A percentile compares a stretch with the other conserved stretches of the same genome.
Conservation (phyloP, 2,797 vertebrate species). For the Graptemys geographica region DNA sequence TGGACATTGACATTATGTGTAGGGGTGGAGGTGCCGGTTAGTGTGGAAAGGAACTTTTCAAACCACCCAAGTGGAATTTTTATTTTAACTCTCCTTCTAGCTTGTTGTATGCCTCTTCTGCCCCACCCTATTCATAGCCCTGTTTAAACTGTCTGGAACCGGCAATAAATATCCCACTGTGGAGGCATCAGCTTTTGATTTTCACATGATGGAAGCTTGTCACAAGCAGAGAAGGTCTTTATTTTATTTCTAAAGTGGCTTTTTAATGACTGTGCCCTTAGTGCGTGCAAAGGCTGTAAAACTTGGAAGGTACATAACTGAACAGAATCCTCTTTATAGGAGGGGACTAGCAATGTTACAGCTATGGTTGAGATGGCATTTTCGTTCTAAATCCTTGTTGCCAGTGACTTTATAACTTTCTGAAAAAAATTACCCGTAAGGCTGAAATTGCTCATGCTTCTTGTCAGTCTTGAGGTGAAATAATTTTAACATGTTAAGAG, state of each 20-base stretch:
- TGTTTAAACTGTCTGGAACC: constrained; percentile 51
- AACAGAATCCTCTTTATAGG: constrained; percentile 57
- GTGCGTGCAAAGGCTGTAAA: constrained; percentile 76
- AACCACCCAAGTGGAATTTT: background rate
- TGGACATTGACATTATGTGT: background rate
- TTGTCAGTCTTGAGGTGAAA: background rate
- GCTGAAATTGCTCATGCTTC: background rate
- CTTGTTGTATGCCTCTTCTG: background rate
- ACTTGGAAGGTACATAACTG: constrained; percentile 63
- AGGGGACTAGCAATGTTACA: background rate
- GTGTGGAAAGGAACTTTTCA: constrained; percentile 9
- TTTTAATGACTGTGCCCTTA: constrained; percentile 77
- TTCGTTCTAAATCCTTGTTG: background rate
- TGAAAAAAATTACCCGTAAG: constrained; percentile 37
- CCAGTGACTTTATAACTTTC: constrained; percentile 30
- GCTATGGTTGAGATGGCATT: background rate
- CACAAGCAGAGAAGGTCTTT: constrained; percentile 59
- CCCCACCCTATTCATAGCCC: constrained; percentile 39
- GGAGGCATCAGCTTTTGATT: constrained; percentile 52
- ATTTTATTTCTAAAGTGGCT: constrained; percentile 76
- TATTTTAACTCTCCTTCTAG: constrained; percentile 37
- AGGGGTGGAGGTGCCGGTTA: background rate
- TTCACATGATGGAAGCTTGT: constrained; percentile 66
- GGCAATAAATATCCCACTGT: constrained; percentile 65
- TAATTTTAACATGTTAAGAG: background rate